Conservation (phyloP, 2,113 vertebrate genomes). For the Aptenodytes patagonicus region DNA sequence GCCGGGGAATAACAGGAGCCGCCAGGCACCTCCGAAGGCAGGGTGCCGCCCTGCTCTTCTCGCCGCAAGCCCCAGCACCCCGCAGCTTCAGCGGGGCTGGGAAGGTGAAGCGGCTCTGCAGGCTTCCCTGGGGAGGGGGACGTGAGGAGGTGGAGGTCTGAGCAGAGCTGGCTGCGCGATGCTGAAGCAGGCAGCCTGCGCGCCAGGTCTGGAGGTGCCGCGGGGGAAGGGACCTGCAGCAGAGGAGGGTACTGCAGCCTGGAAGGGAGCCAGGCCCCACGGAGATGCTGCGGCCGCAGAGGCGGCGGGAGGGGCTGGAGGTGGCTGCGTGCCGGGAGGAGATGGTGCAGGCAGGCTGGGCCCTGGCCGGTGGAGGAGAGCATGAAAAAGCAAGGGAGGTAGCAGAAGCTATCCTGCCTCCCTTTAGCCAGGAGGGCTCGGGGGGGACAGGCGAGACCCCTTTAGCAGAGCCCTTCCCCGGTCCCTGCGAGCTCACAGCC, state of each 20-base stretch:
- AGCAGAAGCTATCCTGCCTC: not conserved
- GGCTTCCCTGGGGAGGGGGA: not conserved
- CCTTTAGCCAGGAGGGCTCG: not conserved
- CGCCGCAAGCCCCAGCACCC: too few species aligned
- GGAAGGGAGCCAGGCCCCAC: constrained; percentile 29
- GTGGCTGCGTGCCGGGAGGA: not conserved
- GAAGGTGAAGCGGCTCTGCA: not conserved
- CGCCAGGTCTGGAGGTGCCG: not conserved
- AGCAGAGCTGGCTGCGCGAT: not conserved
- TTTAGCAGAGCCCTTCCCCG: not conserved
- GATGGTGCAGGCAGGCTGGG: not conserved
- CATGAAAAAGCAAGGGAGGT: not conserved
- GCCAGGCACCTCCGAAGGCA: not conserved
- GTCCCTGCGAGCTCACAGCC: not conserved
- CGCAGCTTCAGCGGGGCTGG: not conserved
- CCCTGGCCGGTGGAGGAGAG: not conserved
- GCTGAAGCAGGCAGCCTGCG: not conserved
- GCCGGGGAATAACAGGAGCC: not conserved
- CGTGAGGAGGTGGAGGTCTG: not conserved
- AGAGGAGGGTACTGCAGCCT: constrained; percentile 31
- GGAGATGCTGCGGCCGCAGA: not conserved
- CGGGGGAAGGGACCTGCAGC: constrained; percentile 35
- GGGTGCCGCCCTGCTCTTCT: not conserved
- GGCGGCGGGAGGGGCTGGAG: not conserved
- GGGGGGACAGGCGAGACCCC: too few species aligned